phyloP scores from a whole-genome alignment of 2,797 vertebrate genomes.

The Chaenodraco wilsoni region DNA sequence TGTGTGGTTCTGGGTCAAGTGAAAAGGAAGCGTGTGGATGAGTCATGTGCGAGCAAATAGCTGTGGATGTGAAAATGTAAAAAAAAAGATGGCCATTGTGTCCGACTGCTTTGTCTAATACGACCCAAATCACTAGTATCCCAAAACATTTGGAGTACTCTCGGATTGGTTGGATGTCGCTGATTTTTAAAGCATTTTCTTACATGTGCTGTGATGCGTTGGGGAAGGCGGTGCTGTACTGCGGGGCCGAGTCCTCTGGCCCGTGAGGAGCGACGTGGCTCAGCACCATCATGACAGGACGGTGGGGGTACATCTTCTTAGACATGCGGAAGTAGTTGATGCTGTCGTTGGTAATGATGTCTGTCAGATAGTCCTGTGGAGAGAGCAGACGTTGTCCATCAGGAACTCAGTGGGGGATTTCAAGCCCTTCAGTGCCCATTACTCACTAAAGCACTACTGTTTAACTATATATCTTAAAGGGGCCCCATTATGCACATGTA shows the following conservation, averaged over 20 bases:
- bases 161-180: background rate
- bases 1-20: conserved; percentile 67
- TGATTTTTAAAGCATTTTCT: conserved; percentile 62
- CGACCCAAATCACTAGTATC: conserved; percentile 8
- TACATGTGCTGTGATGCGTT: conserved; percentile 98
- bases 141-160: background rate
- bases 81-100: conserved; percentile 7
- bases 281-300: conserved; percentile 95
- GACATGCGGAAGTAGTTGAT: conserved; percentile 94
- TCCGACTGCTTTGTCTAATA: conserved; percentile 18
- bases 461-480: background rate
- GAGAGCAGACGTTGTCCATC: conserved; percentile 30
- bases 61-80: conserved; percentile 30
- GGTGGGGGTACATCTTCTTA: conserved; percentile 95
- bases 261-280: conserved; percentile 97
- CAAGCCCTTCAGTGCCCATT: background rate
- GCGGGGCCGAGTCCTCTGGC: conserved; percentile 95
- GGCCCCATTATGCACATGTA: no score
- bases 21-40: conserved; percentile 50
- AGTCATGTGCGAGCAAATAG: conserved; percentile 47
- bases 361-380: conserved; percentile 95
- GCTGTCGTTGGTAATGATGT: conserved; percentile 97
- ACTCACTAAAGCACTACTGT: background rate
- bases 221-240: conserved; percentile 92
- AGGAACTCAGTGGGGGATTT: conserved; percentile 29